These are phyloP conservation scores for Myoxocephalus aenaeus DNA, from an alignment of 2,797 vertebrate genomes.

Conservation along the genomic window DNA sequence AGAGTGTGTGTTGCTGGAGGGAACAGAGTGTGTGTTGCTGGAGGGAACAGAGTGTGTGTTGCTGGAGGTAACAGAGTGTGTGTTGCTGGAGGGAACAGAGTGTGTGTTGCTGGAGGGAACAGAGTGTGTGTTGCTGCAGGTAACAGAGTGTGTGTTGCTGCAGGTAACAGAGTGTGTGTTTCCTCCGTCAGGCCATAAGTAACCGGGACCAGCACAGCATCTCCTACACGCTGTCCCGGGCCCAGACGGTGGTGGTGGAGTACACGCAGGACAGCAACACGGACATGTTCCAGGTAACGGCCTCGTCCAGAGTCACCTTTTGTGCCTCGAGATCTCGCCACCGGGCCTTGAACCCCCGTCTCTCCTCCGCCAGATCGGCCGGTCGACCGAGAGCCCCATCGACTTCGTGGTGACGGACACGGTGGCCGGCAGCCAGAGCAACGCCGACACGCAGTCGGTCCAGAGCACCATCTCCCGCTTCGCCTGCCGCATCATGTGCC, in stretches of 20 bases:
- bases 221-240: constrained; percentile 96
- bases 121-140: too few species aligned
- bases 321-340: too few species aligned
- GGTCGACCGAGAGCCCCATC: constrained; percentile 97
- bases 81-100: too few species aligned
- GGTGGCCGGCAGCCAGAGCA: constrained; percentile 95
- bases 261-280: constrained; percentile 97
- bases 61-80: too few species aligned
- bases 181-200: constrained; percentile 91
- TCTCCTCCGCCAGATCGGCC: constrained; percentile 88
- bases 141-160: too few species aligned
- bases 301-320: too few species aligned
- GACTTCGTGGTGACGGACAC: constrained; percentile 99
- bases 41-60: too few species aligned
- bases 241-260: constrained; percentile 98
- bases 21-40: too few species aligned
- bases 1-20: too few species aligned
- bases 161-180: too few species aligned
- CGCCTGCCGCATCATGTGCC: constrained; percentile 97
- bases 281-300: constrained; percentile 98
- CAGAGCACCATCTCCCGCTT: constrained; percentile 99
- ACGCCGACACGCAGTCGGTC: constrained; percentile 94
- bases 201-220: constrained; percentile 99
- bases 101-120: too few species aligned
- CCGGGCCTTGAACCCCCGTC: neutral